Conservation (phyloP, 64 coral and sea anemone species). For the Stylophora pistillata region DNA sequence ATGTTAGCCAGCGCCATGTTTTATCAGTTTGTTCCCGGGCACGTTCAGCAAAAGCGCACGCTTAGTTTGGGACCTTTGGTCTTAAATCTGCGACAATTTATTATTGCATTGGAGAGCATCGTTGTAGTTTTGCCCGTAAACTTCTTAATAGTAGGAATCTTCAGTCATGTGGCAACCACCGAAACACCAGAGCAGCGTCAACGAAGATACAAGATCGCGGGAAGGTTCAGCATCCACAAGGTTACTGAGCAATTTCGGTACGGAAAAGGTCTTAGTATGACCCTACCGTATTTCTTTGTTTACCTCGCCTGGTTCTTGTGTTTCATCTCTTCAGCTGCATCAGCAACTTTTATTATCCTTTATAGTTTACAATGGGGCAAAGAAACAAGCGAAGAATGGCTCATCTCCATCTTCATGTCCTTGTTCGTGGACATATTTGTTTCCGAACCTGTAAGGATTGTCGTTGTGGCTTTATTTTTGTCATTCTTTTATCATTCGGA, state of each 20-base stretch:
- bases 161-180: background rate
- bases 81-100: conserved; percentile 28
- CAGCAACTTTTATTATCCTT: conserved; percentile 40
- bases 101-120: conserved; percentile 45
- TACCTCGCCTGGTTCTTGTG: conserved; percentile 38
- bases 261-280: background rate
- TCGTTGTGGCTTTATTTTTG: conserved; percentile 15
- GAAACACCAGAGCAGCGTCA: background rate
- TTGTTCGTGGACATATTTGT: conserved; percentile 52
- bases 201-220: background rate
- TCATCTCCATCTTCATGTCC: conserved; percentile 49
- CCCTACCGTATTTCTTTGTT: conserved; percentile 24
- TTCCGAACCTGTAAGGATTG: conserved; percentile 12
- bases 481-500: conserved; percentile 3
- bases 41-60: background rate
- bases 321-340: conserved; percentile 6
- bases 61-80: conserved; percentile 38
- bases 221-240: background rate
- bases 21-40: conserved; percentile 27
- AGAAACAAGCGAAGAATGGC: conserved; percentile 38
- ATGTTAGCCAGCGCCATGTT: conserved; percentile 62
- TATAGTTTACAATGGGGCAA: conserved; percentile 55
- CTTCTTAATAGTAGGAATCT: conserved; percentile 44
- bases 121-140: conserved; percentile 39
- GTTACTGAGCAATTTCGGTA: background rate